Base-by-base conservation (phyloP, 2,888 invertebrate species). In the Apomyelois bistriatella region DNA sequence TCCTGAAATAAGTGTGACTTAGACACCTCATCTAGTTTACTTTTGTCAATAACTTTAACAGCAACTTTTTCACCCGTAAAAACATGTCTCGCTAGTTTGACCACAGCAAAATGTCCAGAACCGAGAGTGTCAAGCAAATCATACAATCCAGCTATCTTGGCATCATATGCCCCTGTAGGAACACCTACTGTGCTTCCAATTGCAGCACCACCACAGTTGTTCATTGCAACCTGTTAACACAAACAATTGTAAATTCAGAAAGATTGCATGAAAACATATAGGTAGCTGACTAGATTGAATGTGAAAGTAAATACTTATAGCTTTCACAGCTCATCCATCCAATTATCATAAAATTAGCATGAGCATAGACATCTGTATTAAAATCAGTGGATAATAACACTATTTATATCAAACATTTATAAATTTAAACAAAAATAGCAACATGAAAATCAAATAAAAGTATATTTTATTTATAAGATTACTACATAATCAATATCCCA, bases 61-160 rank as follows among this genome's bases (percentile, higher is more conserved):
- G 98, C 98, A 54, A 99, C 99, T 89, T 98, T 98, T 91, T 98
- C 98, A 36, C 99, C 99, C 51, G 99, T 99, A 86, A 99, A 99
- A 55, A 99, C 99, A 92, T 99, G 99, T 61, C 97, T 92, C 22
- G 99, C 99, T 61, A 98, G 91, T 91, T 99, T 99, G 43, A 99
- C 99, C 59, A 99, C 98, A 59, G 99, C 99, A 92, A 99, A 99
- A 90, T 99, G 99, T 56, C 99, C 99, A 57, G 98, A 95, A 47
- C 99, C 99, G 54, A 99, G 93, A 3, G 99, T 99, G 82, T 98
- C 97, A 83, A 98, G 96, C 78, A 99, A 92, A 90, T 99, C 99
- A 87, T 99, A 99, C 49, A 99, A 92, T 53, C 99, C 99, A 69
- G 97, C 98, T 79, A 98, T 97, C 92, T 97, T 97, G 59, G 96